Evolutionary conservation across 2,888 invertebrate species (phyloP), one percentile per base, ranked within the genome.

Genomic region (Aricia artaxerxes): DNA sequence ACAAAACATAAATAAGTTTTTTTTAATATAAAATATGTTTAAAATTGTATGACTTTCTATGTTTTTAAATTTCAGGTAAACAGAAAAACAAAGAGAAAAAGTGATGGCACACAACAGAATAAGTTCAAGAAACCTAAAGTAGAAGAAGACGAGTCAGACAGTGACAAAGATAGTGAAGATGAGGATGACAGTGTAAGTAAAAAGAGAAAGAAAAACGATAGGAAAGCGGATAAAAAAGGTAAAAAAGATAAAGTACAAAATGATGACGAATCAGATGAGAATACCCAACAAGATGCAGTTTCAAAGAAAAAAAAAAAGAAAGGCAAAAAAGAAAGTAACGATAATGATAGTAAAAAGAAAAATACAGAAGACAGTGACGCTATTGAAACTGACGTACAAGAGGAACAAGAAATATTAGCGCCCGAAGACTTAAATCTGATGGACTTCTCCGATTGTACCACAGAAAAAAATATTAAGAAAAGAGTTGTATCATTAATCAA

Each of bases 331-430:
- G 76, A 81, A 61, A 81, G 81, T 60, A 79, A 83, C 75, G 35
- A 40, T 57, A 79, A 78, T 78, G 79, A 81, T 31, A 77, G 69
- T 77, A 79, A 82, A 80, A 79, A 81, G 77, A 79, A 80, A 80
- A 83, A 80, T 38, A 82, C 87, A 78, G 89, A 90, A 83, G 90
- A 92, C 78, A 93, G 91, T 79, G 92, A 93, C 72, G 88, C 87
- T 0, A 91, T 92, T 80, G 92, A 92, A 77, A 89, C 90, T 35
- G 91, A 92, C 40, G 80, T 90, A 13, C 82, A 88, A 9, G 90
- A 91, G 79, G 89, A 90, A n/a, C 84, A 82, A 11, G 89, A 89
- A 61, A 64, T 87, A 5, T 78, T 93, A 0, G 87, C 87, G 0
- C 88, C 90, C 0, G 86, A 89, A 81, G 92, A 93, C 61, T 80